These are phyloP conservation scores for Drosophila carrolli DNA, from an alignment of 1,140 invertebrate genomes.

Conservation along the genomic window DNA sequence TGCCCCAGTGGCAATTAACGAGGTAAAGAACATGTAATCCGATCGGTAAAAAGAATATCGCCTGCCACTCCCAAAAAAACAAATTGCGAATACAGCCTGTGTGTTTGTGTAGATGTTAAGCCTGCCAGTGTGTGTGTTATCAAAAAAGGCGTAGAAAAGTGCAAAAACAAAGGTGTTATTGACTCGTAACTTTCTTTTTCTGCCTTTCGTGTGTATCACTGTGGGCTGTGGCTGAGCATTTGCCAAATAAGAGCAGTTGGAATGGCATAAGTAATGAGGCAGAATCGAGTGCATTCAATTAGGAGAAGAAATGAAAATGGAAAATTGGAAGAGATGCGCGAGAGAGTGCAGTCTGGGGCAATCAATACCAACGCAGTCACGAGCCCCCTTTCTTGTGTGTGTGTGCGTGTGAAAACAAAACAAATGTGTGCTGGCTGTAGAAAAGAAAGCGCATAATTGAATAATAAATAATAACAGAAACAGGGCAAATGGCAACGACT, in stretches of 20 bases:
- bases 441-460: conserved; percentile 82
- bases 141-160: conserved; percentile 72
- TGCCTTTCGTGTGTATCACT: conserved; percentile 33
- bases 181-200: conserved; percentile 70
- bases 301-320: conserved; percentile 33
- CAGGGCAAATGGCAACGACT: conserved; percentile 58
- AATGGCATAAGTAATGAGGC: conserved; percentile 45
- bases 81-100: conserved; percentile 8
- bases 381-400: conserved; percentile 38
- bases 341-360: conserved; percentile 53
- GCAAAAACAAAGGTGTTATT: conserved; percentile 75
- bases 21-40: conserved; percentile 12
- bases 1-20: conserved; percentile 48
- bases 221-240: conserved; percentile 28
- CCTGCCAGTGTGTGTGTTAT: conserved; percentile 53
- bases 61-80: conserved; percentile 22
- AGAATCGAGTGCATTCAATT: conserved; percentile 33
- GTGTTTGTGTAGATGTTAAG: conserved; percentile 8
- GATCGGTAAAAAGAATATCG: not conserved
- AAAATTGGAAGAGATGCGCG: conserved; percentile 26
- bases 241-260: conserved; percentile 38
- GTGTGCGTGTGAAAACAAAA: conserved; percentile 70
- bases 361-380: conserved; percentile 68
- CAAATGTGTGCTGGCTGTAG: conserved; percentile 56
- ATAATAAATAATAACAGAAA: conserved; percentile 81